Conservation (phyloP, 2,888 invertebrate genomes). For the Meganola albula region DNA sequence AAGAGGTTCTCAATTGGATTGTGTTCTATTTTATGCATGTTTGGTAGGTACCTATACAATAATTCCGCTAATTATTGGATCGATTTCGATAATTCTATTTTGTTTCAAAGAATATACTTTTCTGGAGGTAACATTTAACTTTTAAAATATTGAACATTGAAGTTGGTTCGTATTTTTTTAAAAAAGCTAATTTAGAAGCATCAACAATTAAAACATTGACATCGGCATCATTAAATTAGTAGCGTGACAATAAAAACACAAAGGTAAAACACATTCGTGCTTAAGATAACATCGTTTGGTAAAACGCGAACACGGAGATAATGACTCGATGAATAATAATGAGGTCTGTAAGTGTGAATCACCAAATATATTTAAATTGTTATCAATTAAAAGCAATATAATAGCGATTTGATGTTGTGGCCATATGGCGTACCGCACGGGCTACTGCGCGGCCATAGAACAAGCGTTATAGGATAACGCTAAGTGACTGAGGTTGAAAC, state of each 20-base stretch:
- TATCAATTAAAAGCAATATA: conserved; percentile 79
- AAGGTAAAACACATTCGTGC: conserved; percentile 71
- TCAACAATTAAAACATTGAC: conserved; percentile 31
- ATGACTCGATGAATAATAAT: conserved; percentile 77
- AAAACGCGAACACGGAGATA: conserved; percentile 70
- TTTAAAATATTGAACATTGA: too few relatives aligned
- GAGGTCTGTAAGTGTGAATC: conserved; percentile 75
- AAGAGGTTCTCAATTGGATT: too few relatives aligned
- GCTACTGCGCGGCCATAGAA: conserved; percentile 41
- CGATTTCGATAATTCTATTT: too few relatives aligned
- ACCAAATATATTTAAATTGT: conserved; percentile 79
- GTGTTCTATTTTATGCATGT: too few relatives aligned
- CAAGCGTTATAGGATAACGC: too few relatives aligned
- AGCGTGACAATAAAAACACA: conserved; percentile 62
- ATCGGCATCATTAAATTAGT: conserved; percentile 43
- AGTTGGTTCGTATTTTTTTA: too few relatives aligned
- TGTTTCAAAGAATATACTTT: background rate
- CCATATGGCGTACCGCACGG: conserved; percentile 70
- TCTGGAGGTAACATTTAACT: too few relatives aligned
- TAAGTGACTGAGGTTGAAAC: background rate
- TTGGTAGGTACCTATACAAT: too few relatives aligned
- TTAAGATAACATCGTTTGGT: conserved; percentile 61
- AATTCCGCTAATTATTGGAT: too few relatives aligned
- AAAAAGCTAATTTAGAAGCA: conserved; percentile 5
- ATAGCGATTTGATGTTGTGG: conserved; percentile 71